phyloP scores from a whole-genome alignment of 1,140 invertebrate genomes.

The Panagrolaimus sp. region DNA sequence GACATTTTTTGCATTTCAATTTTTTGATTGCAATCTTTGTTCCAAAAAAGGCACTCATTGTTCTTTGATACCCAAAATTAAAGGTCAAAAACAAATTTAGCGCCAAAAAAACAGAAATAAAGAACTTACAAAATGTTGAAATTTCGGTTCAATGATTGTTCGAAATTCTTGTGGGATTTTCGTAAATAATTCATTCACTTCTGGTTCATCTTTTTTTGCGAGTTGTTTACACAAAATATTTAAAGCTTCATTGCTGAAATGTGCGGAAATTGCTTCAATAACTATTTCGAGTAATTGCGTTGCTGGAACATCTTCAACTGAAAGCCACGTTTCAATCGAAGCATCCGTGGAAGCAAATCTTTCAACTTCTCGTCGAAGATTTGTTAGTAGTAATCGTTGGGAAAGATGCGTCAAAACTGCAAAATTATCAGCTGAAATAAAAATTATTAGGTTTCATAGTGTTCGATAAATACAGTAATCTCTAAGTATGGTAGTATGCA shows the following conservation, averaged over 20 bases:
- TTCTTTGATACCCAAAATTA: neutral
- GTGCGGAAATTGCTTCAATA: neutral
- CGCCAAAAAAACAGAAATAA: no score
- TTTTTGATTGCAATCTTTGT: no score
- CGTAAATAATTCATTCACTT: neutral
- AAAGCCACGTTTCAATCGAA: neutral
- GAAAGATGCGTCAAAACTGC: constrained; percentile 2
- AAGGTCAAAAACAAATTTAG: no score
- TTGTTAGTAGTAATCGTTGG: neutral
- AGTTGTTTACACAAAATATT: constrained; percentile 1
- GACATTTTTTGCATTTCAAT: no score
- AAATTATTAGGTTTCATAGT: no score
- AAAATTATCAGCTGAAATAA: constrained; percentile 2
- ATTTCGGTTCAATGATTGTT: neutral
- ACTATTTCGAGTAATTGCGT: neutral
- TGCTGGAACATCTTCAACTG: neutral
- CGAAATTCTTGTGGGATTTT: neutral
- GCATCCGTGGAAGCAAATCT: neutral
- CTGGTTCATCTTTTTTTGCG: constrained; percentile 1
- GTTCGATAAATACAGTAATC: no score
- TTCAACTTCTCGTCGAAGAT: neutral
- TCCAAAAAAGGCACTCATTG: neutral
- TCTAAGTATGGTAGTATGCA: no score
- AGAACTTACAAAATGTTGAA: no score
- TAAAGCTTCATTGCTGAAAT: constrained; percentile 2